Evolutionary conservation across 2,888 invertebrate species (phyloP), one percentile per base, ranked within the genome.

Genomic region (Euphydryas editha): DNA sequence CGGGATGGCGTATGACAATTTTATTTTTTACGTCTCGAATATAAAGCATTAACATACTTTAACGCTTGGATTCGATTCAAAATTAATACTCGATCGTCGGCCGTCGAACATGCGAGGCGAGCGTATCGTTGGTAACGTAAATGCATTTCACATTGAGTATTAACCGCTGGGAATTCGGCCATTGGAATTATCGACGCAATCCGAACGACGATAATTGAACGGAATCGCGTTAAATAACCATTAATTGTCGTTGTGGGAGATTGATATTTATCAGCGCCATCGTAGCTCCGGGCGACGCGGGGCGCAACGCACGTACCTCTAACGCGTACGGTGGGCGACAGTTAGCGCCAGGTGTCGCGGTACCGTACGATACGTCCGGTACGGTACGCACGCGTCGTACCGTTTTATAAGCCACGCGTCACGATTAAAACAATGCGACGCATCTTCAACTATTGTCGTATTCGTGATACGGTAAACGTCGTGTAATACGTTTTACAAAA

Each of bases 201-300:
- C 82, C 86, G 82, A 79, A 82, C 79, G 81, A 82, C 82, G 80
- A 85, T 87, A 87, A 90, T 90, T 88, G 88, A 88, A 87, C 85
- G 84, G 83, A 81, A 83, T 77, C 79, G 84, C 85, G 83, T 88
- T 89, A 87, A 90, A 89, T 88, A 84, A 84, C 82, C 84, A 89
- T 89, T 89, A 86, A 88, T 85, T 82, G 84, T 81, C 84, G 88
- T 85, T 81, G 81, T 79, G 81, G 82, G 77, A 73, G 78, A 83
- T 83, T 82, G 83, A 82, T 85, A 86, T 85, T 84, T 84, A 87
- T 86, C 54, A 36, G 47, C 46, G 36, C 39, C 30, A 20, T 54
- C 49, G 75, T 74, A 73, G 75, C 74, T 67, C 67, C 68, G 67
- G 69, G 78, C 70, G 78, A 76, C 76, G 61, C 51, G 54, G 54